These are phyloP conservation scores for Aphis craccivora DNA, from an alignment of 1,140 invertebrate genomes.

Conservation along the genomic window DNA sequence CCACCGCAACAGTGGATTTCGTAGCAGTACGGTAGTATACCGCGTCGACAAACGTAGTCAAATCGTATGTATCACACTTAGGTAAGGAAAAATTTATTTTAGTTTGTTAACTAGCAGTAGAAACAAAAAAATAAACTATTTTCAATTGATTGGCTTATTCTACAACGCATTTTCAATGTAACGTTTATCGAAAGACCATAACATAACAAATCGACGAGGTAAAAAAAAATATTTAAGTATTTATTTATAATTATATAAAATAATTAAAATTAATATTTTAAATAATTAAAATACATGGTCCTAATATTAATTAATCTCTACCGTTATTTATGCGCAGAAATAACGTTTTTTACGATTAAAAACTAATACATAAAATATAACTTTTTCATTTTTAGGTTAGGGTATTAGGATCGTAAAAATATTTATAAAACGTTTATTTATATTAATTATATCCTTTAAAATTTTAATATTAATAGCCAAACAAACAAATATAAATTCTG, in stretches of 20 bases:
- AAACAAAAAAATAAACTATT: neutral
- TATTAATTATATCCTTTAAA: neutral
- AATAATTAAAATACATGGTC: neutral
- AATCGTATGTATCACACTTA: neutral
- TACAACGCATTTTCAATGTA: neutral
- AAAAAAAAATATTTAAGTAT: neutral
- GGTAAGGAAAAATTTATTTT: neutral
- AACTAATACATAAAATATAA: neutral
- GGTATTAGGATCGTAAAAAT: neutral
- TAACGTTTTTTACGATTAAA: neutral
- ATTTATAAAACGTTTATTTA: neutral
- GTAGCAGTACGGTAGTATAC: slow-evolving; percentile 1
- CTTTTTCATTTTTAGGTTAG: too few species aligned
- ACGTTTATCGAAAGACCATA: neutral
- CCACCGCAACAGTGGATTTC: neutral
- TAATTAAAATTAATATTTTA: too few species aligned
- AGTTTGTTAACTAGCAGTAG: neutral
- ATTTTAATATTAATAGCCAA: neutral
- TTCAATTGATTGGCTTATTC: neutral
- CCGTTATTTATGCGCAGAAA: neutral
- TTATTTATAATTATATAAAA: neutral
- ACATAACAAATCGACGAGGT: neutral
- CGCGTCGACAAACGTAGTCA: slow-evolving; percentile 24
- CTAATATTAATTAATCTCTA: neutral
- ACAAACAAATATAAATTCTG: too few species aligned